These are phyloP conservation scores for Rhizoglyphus robini DNA, from an alignment of 1,140 invertebrate genomes.

Conservation along the genomic window DNA sequence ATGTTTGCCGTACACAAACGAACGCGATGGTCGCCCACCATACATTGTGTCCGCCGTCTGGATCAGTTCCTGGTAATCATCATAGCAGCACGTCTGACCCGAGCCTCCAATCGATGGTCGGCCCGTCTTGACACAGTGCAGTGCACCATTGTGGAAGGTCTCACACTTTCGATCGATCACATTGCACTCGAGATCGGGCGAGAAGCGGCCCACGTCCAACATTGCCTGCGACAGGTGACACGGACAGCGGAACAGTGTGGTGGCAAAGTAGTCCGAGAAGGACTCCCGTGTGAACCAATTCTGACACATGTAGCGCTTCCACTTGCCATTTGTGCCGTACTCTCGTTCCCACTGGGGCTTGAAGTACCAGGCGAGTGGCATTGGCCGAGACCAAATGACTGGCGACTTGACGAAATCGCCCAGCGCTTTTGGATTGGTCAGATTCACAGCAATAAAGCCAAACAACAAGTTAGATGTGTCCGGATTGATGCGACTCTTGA, in stretches of 20 bases:
- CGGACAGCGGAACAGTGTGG: conserved; percentile 62
- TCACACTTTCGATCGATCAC: conserved; percentile 66
- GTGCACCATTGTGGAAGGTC: conserved; percentile 69
- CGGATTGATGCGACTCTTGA: conserved; percentile 50
- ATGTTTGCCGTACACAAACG: conserved; percentile 34
- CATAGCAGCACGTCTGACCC: conserved; percentile 93
- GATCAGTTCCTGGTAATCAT: conserved; percentile 75
- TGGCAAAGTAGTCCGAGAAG: conserved; percentile 70
- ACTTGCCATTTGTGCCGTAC: conserved; percentile 51
- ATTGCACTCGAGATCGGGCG: conserved; percentile 81
- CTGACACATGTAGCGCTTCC: conserved; percentile 65
- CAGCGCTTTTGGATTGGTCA: conserved; percentile 50
- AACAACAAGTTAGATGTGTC: conserved; percentile 54
- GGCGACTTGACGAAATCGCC: conserved; percentile 55
- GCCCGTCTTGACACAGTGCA: conserved; percentile 82
- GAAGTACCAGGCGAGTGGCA: conserved; percentile 85
- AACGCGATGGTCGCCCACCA: conserved; percentile 73
- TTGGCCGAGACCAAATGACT: conserved; percentile 74
- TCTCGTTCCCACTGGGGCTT: conserved; percentile 63
- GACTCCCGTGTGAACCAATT: conserved; percentile 74
- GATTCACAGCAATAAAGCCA: conserved; percentile 77
- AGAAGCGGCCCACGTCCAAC: conserved; percentile 74
- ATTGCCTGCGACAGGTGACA: conserved; percentile 80
- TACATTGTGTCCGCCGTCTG: conserved; percentile 86
- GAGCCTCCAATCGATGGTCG: conserved; percentile 77